phyloP scores from a whole-genome alignment of 2,888 invertebrate genomes.

The Chrysomela aeneicollis region DNA sequence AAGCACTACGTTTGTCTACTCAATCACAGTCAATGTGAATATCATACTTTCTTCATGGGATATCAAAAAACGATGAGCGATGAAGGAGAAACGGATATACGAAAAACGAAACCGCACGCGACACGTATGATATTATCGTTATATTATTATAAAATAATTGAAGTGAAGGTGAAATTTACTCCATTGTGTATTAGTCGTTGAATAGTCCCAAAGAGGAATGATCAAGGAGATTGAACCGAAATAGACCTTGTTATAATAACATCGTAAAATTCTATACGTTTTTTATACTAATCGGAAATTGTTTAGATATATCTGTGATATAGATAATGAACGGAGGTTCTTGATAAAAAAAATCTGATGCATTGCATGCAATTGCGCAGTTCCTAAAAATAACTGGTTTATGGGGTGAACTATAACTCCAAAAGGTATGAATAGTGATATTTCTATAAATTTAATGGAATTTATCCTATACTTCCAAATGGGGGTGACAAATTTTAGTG shows the following conservation, averaged over 20 bases:
- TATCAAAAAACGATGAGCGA: not conserved
- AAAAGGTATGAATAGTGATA: too few species aligned
- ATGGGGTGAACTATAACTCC: too few species aligned
- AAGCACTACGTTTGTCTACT: too few species aligned
- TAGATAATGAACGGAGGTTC: too few species aligned
- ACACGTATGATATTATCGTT: slow-evolving; percentile 21
- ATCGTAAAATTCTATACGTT: slow-evolving; percentile 32
- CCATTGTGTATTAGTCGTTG: slow-evolving; percentile 29
- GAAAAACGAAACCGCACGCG: slow-evolving; percentile 18
- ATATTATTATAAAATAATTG: slow-evolving; percentile 33
- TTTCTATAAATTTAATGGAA: too few species aligned
- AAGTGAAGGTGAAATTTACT: slow-evolving; percentile 39
- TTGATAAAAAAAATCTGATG: too few species aligned
- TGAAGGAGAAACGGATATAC: slow-evolving; percentile 19
- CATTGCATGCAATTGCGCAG: too few species aligned
- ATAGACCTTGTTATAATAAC: slow-evolving; percentile 36
- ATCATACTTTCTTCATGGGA: not conserved
- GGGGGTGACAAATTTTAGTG: too few species aligned
- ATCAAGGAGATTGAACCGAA: slow-evolving; percentile 17
- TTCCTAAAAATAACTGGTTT: too few species aligned
- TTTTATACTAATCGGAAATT: not conserved
- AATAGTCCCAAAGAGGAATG: slow-evolving; percentile 34
- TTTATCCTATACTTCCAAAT: too few species aligned
- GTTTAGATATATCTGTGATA: too few species aligned
- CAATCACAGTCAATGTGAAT: too few species aligned